A percentile compares a stretch with the other conserved stretches of the same genome.
Conservation (phyloP, 2,797 vertebrate genomes). For the Chelidonichthys spinosus region DNA sequence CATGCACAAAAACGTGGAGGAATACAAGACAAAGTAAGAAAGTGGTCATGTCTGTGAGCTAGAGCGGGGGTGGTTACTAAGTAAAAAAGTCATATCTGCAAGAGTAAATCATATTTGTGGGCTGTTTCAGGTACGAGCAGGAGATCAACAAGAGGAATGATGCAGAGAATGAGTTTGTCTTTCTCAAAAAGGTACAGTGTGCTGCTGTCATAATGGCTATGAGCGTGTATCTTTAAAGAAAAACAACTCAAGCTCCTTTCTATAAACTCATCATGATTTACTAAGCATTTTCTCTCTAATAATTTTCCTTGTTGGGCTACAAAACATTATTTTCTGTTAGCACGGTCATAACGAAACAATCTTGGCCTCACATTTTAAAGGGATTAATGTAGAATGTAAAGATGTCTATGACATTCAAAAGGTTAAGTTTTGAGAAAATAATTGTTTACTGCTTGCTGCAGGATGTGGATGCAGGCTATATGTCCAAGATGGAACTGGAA, state of each 20-base stretch:
- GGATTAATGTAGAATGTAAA: not conserved
- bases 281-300: not conserved
- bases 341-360: not conserved
- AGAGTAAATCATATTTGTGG: constrained; percentile 8
- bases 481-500: constrained; percentile 82
- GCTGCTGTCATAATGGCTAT: not conserved
- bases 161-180: constrained; percentile 87
- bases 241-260: not conserved
- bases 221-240: not conserved
- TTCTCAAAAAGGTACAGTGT: constrained; percentile 89
- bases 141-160: constrained; percentile 85
- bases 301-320: not conserved
- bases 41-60: not conserved
- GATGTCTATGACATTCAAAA: not conserved
- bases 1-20: constrained; percentile 76
- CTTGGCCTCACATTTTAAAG: not conserved
- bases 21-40: constrained; percentile 66
- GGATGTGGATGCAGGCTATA: constrained; percentile 86
- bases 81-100: not conserved
- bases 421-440: not conserved
- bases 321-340: not conserved
- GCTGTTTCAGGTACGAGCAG: constrained; percentile 85
- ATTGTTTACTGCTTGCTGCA: constrained; percentile 50
- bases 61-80: not conserved
- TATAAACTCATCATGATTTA: not conserved